Evolutionary conservation across 2,888 invertebrate genomes (phyloP).

Genomic region (Microlaimidae sp.): DNA sequence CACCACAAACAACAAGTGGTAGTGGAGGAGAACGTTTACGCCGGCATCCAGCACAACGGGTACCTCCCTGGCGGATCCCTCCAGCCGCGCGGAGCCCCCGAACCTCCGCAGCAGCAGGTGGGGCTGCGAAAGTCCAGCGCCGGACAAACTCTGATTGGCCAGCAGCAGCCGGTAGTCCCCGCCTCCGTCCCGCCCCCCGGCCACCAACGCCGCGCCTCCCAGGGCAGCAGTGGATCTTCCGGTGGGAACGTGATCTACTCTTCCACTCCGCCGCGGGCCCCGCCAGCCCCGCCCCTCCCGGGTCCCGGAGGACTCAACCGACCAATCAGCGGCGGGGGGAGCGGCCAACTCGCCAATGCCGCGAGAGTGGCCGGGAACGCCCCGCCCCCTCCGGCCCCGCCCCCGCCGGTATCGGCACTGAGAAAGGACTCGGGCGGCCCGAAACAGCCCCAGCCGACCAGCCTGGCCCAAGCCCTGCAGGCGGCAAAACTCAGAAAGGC

Average conservation of each 20-base stretch:
- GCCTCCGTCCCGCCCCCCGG: neutral
- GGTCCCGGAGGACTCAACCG: neutral
- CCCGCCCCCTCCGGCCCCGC: neutral
- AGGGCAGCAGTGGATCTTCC: neutral
- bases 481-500: neutral
- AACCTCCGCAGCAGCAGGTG: neutral
- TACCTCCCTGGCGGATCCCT: neutral
- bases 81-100: neutral
- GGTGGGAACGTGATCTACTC: neutral
- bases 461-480: neutral
- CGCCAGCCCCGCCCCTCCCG: neutral
- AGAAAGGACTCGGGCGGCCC: neutral
- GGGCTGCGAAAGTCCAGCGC: too few species aligned
- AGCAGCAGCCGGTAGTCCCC: neutral
- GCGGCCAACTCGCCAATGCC: neutral
- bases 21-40: too few species aligned
- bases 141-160: neutral
- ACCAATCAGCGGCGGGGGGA: too few species aligned
- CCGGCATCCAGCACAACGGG: neutral
- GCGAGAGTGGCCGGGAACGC: neutral
- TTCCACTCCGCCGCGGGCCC: neutral
- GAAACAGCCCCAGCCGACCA: neutral
- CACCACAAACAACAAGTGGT: neutral
- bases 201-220: constrained; percentile 1
- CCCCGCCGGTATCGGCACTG: neutral